Evolutionary conservation across 2,888 invertebrate species (phyloP), one percentile per base, ranked within the genome.

Genomic region (Chymomyza procnemis): DNA sequence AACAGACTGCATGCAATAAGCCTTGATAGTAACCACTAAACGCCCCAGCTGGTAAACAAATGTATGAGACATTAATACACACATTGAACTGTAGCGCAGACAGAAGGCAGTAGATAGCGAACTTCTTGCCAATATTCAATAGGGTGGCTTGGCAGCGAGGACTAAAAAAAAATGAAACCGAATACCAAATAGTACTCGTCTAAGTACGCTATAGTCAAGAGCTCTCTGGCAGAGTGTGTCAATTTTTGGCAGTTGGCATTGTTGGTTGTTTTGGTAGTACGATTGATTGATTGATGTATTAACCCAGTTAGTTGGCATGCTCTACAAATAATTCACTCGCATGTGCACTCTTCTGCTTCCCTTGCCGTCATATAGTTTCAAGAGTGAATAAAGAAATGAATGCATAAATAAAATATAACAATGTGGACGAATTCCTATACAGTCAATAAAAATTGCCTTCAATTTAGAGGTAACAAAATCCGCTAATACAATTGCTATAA

Each of bases 61-160:
- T 12, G 12, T 41, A 57, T n/a, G 30, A 16, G n/a, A 30, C n/a
- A 26, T 6, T 52, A 18, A 4, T 26, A 50, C 41, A 61, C 30
- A 46, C 46, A 58, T 21, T 34, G 16, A 60, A 62, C 30, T 66
- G 60, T 73, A 66, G 61, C 54, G 56, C 21, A 64, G 48, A 48
- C 50, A 60, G 54, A 55, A 61, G 26, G 34, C 34, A 26, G 26
- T 0, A 26, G 26, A 8, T 8, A 26, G 3, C 34, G 34, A 41
- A 41, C 9, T 12, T 41, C 34, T 41, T 12, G 34, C 34, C 34
- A 41, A 41, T 41, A 41, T 41, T 41, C 34, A 41, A 41, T 41
- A 12, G 12, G 12, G 34, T 41, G 9, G 34, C 9, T 34, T 34
- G 34, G 4, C 34, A 34, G 34, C 6, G 34, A 34, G 9, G 3